Base-by-base conservation (phyloP, 2,113 vertebrate genomes). In the Noturus placidus region DNA sequence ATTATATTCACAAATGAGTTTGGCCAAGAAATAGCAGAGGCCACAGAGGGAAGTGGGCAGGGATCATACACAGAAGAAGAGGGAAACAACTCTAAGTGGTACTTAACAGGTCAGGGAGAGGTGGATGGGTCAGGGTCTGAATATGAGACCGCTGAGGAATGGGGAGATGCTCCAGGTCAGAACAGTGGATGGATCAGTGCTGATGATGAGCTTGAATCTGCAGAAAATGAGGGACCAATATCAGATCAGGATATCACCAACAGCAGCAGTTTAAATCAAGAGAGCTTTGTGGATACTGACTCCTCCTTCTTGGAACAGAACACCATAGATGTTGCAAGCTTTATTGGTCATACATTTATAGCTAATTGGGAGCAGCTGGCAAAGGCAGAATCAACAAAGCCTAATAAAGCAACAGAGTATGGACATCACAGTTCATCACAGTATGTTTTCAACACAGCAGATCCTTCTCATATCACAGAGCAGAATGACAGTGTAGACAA, bases 81-180 rank as follows among this genome's bases (percentile, higher is more conserved):
- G 57, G 33, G 10, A 57, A 91, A 92, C 2, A 78, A 46, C 42
- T 61, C 61, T 59, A 86, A 33, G 33, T 67, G 89, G 72, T 86
- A 88, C 89, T 80, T 82, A 57, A 63, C 72, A 80, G 56, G 91
- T 88, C 54, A 91, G 87, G 89, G 92, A 91, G 89, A 90, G 86
- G 78, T 93, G 27, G 94, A 95, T 11, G 93, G 91, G 9, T 94
- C 93, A 15, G 95, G 93, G 2, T 95, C 94, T 38, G 95, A 95
- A 19, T 95, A 95, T 87, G 94, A 95, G 86, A 94, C 93, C 0
- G 93, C 92, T 65, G 94, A 95, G 72, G 95, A 95, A 82, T 94
- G 93, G 93, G 93, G 86, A 25, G 94, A 93, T 69, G 88, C 38
- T 25, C 54, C 81, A 4, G 91, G 88, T 70, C 92, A 92, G 38